These are phyloP conservation scores for Oreochromis niloticus DNA, from an alignment of 2,113 vertebrate species.

Conservation along the genomic window DNA sequence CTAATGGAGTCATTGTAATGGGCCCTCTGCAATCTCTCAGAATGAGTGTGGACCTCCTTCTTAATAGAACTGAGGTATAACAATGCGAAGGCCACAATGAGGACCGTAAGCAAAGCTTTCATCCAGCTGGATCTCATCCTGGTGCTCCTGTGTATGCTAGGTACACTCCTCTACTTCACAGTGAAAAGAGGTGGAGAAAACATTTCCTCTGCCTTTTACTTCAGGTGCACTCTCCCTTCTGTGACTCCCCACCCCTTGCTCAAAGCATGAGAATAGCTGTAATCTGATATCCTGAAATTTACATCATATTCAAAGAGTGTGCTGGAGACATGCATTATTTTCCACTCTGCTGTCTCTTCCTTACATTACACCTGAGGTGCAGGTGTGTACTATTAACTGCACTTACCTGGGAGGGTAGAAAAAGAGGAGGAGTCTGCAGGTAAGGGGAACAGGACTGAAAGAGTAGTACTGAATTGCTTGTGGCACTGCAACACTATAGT, in stretches of 20 bases:
- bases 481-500: neutral
- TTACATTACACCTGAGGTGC: neutral
- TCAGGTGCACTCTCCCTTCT: neutral
- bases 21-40: slow-evolving; percentile 15
- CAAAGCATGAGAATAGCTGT: neutral
- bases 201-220: neutral
- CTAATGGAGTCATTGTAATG: slow-evolving; percentile 25
- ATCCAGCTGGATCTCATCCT: slow-evolving; percentile 34
- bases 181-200: neutral
- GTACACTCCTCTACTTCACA: neutral
- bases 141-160: neutral
- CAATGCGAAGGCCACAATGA: neutral
- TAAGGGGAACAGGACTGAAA: neutral
- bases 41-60: slow-evolving; percentile 9
- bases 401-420: neutral
- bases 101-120: neutral
- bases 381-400: neutral
- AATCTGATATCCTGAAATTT: neutral
- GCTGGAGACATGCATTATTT: neutral
- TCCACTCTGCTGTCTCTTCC: neutral
- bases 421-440: neutral
- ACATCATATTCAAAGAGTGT: neutral
- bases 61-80: slow-evolving; percentile 46
- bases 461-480: neutral
- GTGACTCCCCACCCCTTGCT: neutral